phyloP scores from a whole-genome alignment of 1,140 invertebrate genomes.

The Sarcophaga bullata region DNA sequence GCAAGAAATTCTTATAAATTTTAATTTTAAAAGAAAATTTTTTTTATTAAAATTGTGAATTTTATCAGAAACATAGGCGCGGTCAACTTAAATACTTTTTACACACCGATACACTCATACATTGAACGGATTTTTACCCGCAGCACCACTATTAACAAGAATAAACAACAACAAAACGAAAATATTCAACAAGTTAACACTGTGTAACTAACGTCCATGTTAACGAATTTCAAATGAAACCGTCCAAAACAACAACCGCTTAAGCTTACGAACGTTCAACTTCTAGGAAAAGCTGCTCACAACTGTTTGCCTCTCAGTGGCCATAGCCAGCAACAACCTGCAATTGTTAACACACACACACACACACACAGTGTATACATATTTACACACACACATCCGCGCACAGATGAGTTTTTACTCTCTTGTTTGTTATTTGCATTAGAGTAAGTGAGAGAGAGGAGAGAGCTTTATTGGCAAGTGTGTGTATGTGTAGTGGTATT shows the following conservation, averaged over 20 bases:
- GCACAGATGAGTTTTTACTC: neutral
- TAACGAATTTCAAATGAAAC: neutral
- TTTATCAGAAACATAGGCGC: conserved; percentile 34
- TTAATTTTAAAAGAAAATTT: neutral
- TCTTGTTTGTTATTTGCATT: neutral
- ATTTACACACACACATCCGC: too few species aligned
- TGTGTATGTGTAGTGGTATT: conserved; percentile 9
- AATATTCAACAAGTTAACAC: conserved; percentile 35
- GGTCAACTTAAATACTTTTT: conserved; percentile 22
- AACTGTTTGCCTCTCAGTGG: neutral
- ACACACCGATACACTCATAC: neutral
- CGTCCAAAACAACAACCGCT: conserved; percentile 29
- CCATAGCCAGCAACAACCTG: neutral
- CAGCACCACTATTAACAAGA: conserved; percentile 33
- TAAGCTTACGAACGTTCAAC: conserved; percentile 30
- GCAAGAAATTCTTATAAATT: conserved; percentile 9
- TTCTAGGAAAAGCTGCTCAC: conserved; percentile 31
- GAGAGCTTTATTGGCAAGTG: conserved; percentile 10
- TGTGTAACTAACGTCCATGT: neutral
- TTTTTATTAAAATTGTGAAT: conserved; percentile 7
- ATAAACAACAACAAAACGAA: neutral
- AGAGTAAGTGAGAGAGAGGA: neutral
- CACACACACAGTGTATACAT: too few species aligned
- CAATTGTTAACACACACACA: neutral
- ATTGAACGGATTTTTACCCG: neutral